Evolutionary conservation across 2,888 invertebrate species (phyloP), one percentile per base, ranked within the genome.

Genomic region (Amphipyra tragopoginis): DNA sequence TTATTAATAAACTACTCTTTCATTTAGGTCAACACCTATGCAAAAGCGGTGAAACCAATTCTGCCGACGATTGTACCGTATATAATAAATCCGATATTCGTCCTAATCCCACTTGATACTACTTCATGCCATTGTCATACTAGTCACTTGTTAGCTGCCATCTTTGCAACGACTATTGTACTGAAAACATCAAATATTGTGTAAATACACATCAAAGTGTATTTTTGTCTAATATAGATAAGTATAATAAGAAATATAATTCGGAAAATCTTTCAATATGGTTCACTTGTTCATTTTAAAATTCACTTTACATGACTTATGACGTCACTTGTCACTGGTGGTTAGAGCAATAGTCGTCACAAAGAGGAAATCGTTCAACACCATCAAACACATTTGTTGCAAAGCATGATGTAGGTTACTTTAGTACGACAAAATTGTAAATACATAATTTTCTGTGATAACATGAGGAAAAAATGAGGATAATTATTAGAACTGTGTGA

Each of bases 401-500:
- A 88, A 90, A 84, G 87, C 91, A 91, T 90, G 88, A 87, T 87
- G 91, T 93, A 92, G 90, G 87, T 88, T 90, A 93, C 89, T 88
- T 88, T 90, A 90, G 91, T 91, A 89, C 87, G 94, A 93, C 93
- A 92, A 94, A 95, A 93, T 94, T 95, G 95, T 95, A 95, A 93
- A 95, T 95, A 95, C 93, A 95, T 95, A 89, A 94, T 95, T 95
- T 95, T 95, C 95, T 95, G 95, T 95, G 95, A 95, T 95, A 95
- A 95, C 93, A 94, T 93, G 92, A 82, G 88, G 85, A 89, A 91
- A 79, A 91, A 91, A 91, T 92, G 90, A 89, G 87, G 82, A 88
- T 89, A 90, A 92, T 90, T 88, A 93, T 91, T 94, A 94, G 92
- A 91, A 92, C 91, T 91, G 94, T 92, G 94, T 94, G 95, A 92